A percentile compares a stretch with the other conserved stretches of the same genome.
These are phyloP conservation scores for Syngnathus typhle DNA, from an alignment of 2,113 vertebrate genomes.

Conservation along the genomic window DNA sequence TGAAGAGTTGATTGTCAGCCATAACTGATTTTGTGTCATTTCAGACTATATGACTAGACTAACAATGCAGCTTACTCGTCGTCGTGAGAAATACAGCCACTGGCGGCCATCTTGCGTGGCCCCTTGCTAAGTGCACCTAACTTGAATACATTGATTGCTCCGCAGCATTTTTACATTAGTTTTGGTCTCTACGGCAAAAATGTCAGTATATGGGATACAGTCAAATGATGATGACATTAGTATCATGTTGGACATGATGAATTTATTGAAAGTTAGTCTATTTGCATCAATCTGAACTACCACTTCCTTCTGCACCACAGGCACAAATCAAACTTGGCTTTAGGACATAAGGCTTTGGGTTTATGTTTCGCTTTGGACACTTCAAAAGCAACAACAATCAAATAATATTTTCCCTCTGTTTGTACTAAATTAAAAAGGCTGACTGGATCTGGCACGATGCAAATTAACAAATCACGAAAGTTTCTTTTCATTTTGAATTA, in stretches of 20 bases:
- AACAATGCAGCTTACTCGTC: too few relatives aligned
- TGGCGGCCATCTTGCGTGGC: too few relatives aligned
- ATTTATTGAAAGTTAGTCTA: slow-evolving; percentile 57
- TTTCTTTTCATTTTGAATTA: slow-evolving; percentile 14
- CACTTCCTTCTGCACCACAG: slow-evolving; percentile 54
- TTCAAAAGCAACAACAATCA: neutral
- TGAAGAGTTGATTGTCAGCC: too few relatives aligned
- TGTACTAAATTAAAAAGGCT: slow-evolving; percentile 14
- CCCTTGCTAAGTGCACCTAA: too few relatives aligned
- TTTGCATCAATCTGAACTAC: slow-evolving; percentile 33
- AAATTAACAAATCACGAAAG: slow-evolving; percentile 19
- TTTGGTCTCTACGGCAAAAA: too few relatives aligned
- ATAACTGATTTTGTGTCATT: too few relatives aligned
- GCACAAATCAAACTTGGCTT: slow-evolving; percentile 56
- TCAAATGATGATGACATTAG: neutral
- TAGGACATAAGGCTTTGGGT: slow-evolving; percentile 54
- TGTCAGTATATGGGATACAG: too few relatives aligned
- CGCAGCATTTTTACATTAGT: too few relatives aligned
- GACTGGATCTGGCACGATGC: slow-evolving; percentile 7
- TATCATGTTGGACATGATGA: slow-evolving; percentile 8
- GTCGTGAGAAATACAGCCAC: too few relatives aligned
- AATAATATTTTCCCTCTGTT: slow-evolving; percentile 16
- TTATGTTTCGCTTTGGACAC: slow-evolving; percentile 16
- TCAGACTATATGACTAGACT: too few relatives aligned
- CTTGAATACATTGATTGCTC: too few relatives aligned